Percentiles rank a stretch among this genome's conserved stretches.
phyloP scores from a whole-genome alignment of 1,140 invertebrate species.

The Drosophila tropicalis region DNA sequence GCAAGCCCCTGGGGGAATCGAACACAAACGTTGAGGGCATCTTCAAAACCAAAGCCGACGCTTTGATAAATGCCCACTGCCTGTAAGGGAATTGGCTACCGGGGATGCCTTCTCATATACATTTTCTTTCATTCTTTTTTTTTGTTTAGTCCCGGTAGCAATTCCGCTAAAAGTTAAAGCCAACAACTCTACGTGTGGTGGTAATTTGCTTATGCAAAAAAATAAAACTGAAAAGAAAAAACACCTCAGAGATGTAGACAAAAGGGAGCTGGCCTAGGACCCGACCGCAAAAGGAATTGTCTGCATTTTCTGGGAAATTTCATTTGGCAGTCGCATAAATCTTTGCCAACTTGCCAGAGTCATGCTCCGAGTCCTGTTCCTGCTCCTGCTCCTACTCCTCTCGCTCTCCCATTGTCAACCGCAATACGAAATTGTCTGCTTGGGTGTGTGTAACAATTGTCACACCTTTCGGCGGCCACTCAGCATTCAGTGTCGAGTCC shows the following conservation, averaged over 20 bases:
- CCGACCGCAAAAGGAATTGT: slow-evolving; percentile 65
- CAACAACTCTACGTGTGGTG: slow-evolving; percentile 8
- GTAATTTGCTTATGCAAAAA: slow-evolving; percentile 68
- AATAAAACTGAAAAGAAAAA: background rate
- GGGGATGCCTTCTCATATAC: slow-evolving; percentile 32
- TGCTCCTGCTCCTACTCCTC: slow-evolving; percentile 1
- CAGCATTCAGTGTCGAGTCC: slow-evolving; percentile 45
- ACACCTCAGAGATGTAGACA: slow-evolving; percentile 30
- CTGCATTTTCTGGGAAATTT: slow-evolving; percentile 66
- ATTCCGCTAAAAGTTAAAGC: slow-evolving; percentile 71
- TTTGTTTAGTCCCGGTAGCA: slow-evolving; percentile 55
- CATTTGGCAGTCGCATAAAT: slow-evolving; percentile 70
- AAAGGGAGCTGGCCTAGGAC: slow-evolving; percentile 23
- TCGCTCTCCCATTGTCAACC: background rate
- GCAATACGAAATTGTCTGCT: slow-evolving; percentile 10
- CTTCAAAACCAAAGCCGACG: slow-evolving; percentile 61
- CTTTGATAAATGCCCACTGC: slow-evolving; percentile 71
- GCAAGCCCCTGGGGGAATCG: slow-evolving; percentile 35
- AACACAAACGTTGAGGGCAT: slow-evolving; percentile 35
- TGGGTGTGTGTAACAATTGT: slow-evolving; percentile 66
- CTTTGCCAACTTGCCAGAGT: slow-evolving; percentile 68
- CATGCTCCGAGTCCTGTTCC: slow-evolving; percentile 35
- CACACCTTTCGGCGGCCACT: slow-evolving; percentile 80
- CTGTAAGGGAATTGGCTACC: slow-evolving; percentile 62
- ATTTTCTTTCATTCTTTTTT: background rate